Conservation (phyloP, 1,140 invertebrate genomes). For the Hylyphantes graminicola region DNA sequence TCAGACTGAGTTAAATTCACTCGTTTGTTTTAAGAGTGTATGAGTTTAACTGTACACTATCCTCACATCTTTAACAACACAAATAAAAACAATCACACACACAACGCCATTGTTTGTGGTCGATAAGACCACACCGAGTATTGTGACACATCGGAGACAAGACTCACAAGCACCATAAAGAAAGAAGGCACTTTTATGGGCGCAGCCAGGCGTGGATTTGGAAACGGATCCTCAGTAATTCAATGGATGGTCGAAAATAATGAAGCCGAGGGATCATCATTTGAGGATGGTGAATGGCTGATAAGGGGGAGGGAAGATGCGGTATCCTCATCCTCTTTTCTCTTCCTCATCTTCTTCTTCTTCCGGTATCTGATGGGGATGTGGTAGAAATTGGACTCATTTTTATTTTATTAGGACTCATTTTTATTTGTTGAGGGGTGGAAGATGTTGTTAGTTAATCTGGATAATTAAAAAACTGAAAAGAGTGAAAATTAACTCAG, state of each 20-base stretch:
- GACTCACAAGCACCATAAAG: not conserved
- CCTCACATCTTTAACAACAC: too few species aligned
- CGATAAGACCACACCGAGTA: conserved; percentile 24
- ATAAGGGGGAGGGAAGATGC: conserved; percentile 44
- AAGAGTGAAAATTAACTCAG: too few species aligned
- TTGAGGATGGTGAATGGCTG: conserved; percentile 40
- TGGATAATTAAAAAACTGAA: too few species aligned
- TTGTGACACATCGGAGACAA: conserved; percentile 27
- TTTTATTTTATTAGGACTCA: not conserved
- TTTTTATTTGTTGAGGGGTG: not conserved
- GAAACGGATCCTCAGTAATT: conserved; percentile 36
- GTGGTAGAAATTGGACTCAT: not conserved
- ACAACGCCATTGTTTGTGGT: conserved; percentile 15
- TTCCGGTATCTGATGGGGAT: not conserved
- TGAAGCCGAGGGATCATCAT: conserved; percentile 43
- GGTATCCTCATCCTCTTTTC: conserved; percentile 24
- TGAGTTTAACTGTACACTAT: too few species aligned
- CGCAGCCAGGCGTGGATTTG: conserved; percentile 26
- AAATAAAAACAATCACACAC: too few species aligned
- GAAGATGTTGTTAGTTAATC: not conserved
- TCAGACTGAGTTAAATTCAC: too few species aligned
- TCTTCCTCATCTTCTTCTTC: conserved; percentile 19
- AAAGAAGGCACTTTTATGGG: conserved; percentile 34
- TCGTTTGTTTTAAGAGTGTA: too few species aligned
- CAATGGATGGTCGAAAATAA: conserved; percentile 45